A percentile compares a stretch with the other conserved stretches of the same genome.
Conservation (phyloP, 2,888 invertebrate genomes). For the Heliconius ismenius region DNA sequence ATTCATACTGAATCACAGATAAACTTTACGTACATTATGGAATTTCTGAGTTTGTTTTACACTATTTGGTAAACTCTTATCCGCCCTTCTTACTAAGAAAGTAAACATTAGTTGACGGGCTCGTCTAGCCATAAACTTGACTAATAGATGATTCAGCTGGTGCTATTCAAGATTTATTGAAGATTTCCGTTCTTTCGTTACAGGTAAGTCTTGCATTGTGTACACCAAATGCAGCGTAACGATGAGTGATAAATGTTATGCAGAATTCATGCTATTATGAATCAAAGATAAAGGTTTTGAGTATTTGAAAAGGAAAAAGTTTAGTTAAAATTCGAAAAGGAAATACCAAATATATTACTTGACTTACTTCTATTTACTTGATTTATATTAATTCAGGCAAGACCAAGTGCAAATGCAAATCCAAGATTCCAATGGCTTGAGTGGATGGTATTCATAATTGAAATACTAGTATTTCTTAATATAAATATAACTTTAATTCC, state of each 20-base stretch:
- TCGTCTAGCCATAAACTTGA: conserved; percentile 54
- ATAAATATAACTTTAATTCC: no score
- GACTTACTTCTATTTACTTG: no score
- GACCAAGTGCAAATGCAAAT: no score
- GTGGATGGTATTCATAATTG: no score
- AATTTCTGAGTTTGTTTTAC: conserved; percentile 15
- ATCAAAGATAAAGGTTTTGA: conserved; percentile 33
- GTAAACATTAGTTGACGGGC: conserved; percentile 50
- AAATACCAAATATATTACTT: not conserved
- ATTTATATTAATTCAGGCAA: no score
- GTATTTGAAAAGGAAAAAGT: conserved; percentile 30
- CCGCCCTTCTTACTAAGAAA: conserved; percentile 49
- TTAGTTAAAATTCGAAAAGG: not conserved
- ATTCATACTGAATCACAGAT: conserved; percentile 5
- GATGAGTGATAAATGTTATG: conserved; percentile 52
- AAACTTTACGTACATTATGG: not conserved
- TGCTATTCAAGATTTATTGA: conserved; percentile 55
- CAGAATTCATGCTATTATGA: conserved; percentile 41
- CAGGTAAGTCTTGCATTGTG: conserved; percentile 48
- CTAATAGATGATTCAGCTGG: conserved; percentile 52
- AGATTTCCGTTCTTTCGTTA: conserved; percentile 54
- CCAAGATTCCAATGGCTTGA: no score
- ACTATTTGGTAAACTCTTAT: conserved; percentile 34
- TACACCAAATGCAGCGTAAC: conserved; percentile 48
- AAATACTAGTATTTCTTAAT: no score